phyloP scores from a whole-genome alignment of 2,888 invertebrate genomes.

The Sussaba pulchella region DNA sequence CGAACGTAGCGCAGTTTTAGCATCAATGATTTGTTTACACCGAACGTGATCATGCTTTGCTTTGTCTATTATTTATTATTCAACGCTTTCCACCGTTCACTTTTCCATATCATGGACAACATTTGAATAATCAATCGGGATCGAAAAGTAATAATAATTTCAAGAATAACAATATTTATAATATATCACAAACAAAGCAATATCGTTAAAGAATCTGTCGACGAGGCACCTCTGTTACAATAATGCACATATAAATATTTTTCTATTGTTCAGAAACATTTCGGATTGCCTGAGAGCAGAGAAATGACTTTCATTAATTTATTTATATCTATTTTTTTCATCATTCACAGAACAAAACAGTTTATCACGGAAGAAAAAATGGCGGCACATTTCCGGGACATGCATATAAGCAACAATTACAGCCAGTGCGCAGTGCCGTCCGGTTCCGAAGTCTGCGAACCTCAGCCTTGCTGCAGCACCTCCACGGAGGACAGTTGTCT shows the following conservation, averaged over 20 bases:
- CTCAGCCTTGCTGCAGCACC: conserved; percentile 59
- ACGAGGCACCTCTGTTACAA: too few species aligned
- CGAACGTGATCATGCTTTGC: conserved; percentile 11
- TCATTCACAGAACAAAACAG: conserved; percentile 86
- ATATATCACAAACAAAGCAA: too few species aligned
- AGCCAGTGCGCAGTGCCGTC: conserved; percentile 69
- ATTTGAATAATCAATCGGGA: too few species aligned
- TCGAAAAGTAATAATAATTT: too few species aligned
- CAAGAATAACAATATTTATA: too few species aligned
- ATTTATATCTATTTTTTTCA: too few species aligned
- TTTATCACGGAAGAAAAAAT: conserved; percentile 94
- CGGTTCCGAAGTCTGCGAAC: conserved; percentile 70
- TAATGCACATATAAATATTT: too few species aligned
- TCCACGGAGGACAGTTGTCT: conserved; percentile 69
- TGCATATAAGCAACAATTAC: conserved; percentile 88
- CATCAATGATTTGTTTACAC: conserved; percentile 7
- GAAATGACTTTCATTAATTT: too few species aligned
- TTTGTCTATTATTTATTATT: conserved; percentile 1
- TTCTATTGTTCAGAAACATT: background rate
- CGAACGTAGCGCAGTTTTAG: too few species aligned
- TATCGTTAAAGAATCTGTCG: too few species aligned
- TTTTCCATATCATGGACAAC: too few species aligned
- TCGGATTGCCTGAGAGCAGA: background rate
- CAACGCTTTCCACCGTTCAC: too few species aligned
- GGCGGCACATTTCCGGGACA: conserved; percentile 91